A percentile compares a stretch with the other conserved stretches of the same genome.
phyloP scores from a whole-genome alignment of 2,888 invertebrate species.

The Lingula anatina region DNA sequence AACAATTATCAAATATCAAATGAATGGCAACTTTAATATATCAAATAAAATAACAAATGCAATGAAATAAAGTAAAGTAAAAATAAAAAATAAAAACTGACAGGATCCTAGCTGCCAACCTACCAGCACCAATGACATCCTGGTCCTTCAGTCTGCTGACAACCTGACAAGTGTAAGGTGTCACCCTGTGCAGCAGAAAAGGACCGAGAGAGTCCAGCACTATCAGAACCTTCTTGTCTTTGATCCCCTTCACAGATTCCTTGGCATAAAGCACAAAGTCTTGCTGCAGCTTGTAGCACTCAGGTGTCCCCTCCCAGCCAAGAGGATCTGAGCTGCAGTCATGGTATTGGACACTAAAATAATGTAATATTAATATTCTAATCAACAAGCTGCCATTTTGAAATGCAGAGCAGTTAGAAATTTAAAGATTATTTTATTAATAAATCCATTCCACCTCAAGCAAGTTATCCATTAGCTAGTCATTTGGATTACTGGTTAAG shows the following conservation, averaged over 20 bases:
- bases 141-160: conserved; percentile 13
- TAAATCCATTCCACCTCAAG: too few relatives aligned
- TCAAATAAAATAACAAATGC: too few relatives aligned
- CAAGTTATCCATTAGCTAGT: too few relatives aligned
- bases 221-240: conserved; percentile 16
- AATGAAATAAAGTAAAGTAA: too few relatives aligned
- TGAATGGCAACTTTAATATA: too few relatives aligned
- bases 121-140: conserved; percentile 4
- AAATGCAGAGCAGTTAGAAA: background rate
- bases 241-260: conserved; percentile 5
- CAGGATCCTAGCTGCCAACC: background rate
- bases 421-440: too few relatives aligned
- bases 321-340: conserved; percentile 17
- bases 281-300: conserved; percentile 10
- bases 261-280: conserved; percentile 13
- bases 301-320: conserved; percentile 14
- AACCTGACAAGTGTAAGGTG: conserved; percentile 23
- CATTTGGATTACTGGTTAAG: too few relatives aligned
- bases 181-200: conserved; percentile 18
- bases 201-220: conserved; percentile 25
- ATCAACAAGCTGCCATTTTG: background rate
- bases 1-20: too few relatives aligned
- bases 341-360: conserved; percentile 17
- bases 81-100: background rate
- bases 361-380: background rate